Evolutionary conservation across 2,113 vertebrate species (phyloP).

Genomic region (Oncorhynchus gorbuscha): DNA sequence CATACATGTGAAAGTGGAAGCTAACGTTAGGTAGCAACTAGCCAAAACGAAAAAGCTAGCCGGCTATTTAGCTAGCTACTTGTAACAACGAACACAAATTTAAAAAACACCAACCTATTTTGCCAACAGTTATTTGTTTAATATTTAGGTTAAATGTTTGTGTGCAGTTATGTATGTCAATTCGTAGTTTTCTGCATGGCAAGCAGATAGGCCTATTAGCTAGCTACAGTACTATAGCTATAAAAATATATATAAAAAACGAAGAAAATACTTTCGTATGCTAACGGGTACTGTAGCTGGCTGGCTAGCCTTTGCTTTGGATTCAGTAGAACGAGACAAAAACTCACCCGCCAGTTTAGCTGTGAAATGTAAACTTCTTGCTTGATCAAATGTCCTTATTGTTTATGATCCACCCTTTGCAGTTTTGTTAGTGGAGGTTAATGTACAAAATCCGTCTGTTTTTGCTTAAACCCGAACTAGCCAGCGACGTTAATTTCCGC

Average conservation of each 20-base stretch:
- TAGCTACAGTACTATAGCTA: constrained; percentile 23
- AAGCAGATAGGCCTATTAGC: neutral
- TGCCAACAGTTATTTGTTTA: too few species aligned
- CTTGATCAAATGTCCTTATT: constrained; percentile 15
- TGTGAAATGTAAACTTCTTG: constrained; percentile 23
- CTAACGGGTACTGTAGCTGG: constrained; percentile 29
- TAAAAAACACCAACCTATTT: too few species aligned
- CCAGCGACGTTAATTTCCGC: constrained; percentile 68
- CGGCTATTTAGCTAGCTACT: too few species aligned
- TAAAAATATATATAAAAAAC: constrained; percentile 12
- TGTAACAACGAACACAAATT: too few species aligned
- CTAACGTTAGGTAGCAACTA: too few species aligned
- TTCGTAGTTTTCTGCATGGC: neutral
- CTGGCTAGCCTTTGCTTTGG: constrained; percentile 46
- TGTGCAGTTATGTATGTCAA: neutral
- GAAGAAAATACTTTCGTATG: constrained; percentile 18
- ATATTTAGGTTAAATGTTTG: too few species aligned
- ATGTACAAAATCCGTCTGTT: constrained; percentile 30
- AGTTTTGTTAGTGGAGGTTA: constrained; percentile 39
- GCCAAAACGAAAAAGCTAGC: too few species aligned
- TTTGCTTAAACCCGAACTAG: constrained; percentile 43
- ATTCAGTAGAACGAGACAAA: neutral
- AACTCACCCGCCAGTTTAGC: constrained; percentile 63
- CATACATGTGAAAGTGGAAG: too few species aligned
- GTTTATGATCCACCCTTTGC: constrained; percentile 35